Evolutionary conservation across 2,797 vertebrate genomes (phyloP), one percentile per base, ranked within the genome.

Genomic region (Lepilemur ruficaudatus): DNA sequence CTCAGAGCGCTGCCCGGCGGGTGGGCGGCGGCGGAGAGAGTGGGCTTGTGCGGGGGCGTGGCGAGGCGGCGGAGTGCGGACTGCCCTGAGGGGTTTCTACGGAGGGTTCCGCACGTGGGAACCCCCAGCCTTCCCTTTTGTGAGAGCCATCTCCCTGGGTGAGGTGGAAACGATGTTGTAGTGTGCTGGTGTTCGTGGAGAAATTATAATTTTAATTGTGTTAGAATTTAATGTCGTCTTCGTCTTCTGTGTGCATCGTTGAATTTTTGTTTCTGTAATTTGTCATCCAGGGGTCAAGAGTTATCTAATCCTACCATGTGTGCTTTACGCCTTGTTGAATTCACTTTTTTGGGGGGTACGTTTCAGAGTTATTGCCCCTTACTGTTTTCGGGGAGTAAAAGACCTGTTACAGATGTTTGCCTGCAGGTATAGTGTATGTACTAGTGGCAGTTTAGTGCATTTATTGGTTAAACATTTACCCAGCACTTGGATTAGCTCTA

Each of bases 31-130:
- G 41, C 5, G 7, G 13, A 12, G 46, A 5, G 4, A 1, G 80
- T 7, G 57, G 90, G 22, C 55, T 70, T 50, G 67, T 70, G 93
- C 89, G 95, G 96, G 95, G 94, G 84, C 61, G 96, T 85, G 95
- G 91, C 75, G 72, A 57, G 85, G 81, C 43, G 2, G 67, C 28
- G 2, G 79, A 2, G 83, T 13, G 9, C 38, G 0, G 0, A 0
- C 17, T 3, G 52, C 17, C 43, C 52, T 13, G 15, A 32, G 59
- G 43, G 41, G 3, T n/a, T 41, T 17, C 79, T 11, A 50, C n/a
- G 72, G 22, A 5, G 83, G 28, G 3, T 32, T 48, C 69, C 57
- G 88, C 94, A 46, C 85, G 23, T 38, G 88, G 84, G 79, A 35
- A 43, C 22, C 55, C 38, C 63, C 32, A 1, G 43, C 84, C 15